These are phyloP conservation scores for Erethizon dorsatum DNA, from an alignment of 2,797 vertebrate genomes.

Conservation along the genomic window DNA sequence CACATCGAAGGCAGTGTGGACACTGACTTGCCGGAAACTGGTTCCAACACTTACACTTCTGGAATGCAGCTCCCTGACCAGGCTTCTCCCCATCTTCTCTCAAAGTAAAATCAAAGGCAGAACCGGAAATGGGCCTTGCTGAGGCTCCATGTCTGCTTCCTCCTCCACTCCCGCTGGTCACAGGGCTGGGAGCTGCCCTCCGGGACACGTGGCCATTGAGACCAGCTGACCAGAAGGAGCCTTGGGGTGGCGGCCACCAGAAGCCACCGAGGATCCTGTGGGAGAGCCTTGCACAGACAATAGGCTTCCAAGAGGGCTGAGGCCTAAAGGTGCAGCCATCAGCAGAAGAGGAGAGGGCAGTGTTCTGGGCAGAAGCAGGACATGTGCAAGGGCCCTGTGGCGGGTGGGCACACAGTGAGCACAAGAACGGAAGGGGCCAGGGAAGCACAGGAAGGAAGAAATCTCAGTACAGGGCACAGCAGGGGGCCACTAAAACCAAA, in stretches of 20 bases:
- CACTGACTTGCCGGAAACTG: neutral
- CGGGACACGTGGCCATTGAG: neutral
- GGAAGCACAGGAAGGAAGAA: neutral
- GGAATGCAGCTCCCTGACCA: neutral
- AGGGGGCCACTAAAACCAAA: no score
- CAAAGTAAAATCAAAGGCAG: constrained; percentile 34
- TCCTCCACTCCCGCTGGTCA: neutral
- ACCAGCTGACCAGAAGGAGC: neutral
- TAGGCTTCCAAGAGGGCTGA: neutral
- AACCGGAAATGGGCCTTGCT: neutral
- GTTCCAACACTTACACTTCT: neutral
- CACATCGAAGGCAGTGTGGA: accelerated
- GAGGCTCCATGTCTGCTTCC: neutral
- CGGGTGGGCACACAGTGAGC: accelerated
- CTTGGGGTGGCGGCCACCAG: neutral
- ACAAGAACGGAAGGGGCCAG: neutral
- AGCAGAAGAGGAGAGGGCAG: neutral
- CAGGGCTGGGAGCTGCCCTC: neutral
- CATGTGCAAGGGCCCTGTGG: neutral
- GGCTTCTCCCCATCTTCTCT: neutral
- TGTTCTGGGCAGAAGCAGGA: neutral
- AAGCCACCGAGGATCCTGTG: neutral
- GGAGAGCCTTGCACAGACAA: neutral
- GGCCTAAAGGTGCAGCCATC: neutral
- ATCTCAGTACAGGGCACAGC: accelerated